A percentile compares a stretch with the other conserved stretches of the same genome.
These are phyloP conservation scores for Trissolcus basalis DNA, from an alignment of 1,140 invertebrate genomes.

Conservation along the genomic window DNA sequence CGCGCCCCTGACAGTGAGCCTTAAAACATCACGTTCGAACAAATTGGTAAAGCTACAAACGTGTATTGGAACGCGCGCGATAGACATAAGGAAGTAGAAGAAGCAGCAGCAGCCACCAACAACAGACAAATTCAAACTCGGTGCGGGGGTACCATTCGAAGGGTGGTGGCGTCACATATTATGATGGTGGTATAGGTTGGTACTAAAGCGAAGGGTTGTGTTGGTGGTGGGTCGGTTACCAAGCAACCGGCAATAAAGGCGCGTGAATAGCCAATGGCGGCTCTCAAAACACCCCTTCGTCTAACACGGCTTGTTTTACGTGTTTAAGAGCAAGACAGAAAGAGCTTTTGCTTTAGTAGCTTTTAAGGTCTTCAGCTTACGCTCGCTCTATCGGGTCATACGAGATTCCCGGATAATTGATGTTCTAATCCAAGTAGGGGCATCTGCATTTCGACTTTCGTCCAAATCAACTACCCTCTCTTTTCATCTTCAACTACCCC, in stretches of 20 bases:
- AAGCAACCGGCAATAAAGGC: slow-evolving; percentile 75
- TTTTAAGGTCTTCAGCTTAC: slow-evolving; percentile 73
- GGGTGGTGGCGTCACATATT: slow-evolving; percentile 59
- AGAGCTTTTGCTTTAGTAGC: slow-evolving; percentile 74
- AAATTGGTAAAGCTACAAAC: slow-evolving; percentile 50
- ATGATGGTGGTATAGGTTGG: slow-evolving; percentile 61
- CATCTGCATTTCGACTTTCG: slow-evolving; percentile 22
- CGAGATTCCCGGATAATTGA: slow-evolving; percentile 67
- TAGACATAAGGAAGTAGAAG: slow-evolving; percentile 35
- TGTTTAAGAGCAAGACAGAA: slow-evolving; percentile 71
- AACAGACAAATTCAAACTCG: slow-evolving; percentile 45
- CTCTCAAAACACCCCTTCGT: slow-evolving; percentile 72
- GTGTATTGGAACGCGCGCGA: slow-evolving; percentile 46
- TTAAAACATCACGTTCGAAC: slow-evolving; percentile 55
- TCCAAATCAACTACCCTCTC: not conserved
- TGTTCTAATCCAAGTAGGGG: slow-evolving; percentile 67
- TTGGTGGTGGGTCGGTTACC: slow-evolving; percentile 71
- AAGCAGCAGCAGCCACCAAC: slow-evolving; percentile 20
- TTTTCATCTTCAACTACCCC: not conserved
- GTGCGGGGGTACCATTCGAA: slow-evolving; percentile 8
- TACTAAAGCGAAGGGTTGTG: slow-evolving; percentile 64
- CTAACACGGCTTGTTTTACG: slow-evolving; percentile 73
- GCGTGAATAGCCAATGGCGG: slow-evolving; percentile 75
- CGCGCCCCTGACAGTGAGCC: slow-evolving; percentile 29
- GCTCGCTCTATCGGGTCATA: slow-evolving; percentile 55